Conservation (phyloP, 2,797 vertebrate genomes). For the Sternarchorhynchus goeldii region DNA sequence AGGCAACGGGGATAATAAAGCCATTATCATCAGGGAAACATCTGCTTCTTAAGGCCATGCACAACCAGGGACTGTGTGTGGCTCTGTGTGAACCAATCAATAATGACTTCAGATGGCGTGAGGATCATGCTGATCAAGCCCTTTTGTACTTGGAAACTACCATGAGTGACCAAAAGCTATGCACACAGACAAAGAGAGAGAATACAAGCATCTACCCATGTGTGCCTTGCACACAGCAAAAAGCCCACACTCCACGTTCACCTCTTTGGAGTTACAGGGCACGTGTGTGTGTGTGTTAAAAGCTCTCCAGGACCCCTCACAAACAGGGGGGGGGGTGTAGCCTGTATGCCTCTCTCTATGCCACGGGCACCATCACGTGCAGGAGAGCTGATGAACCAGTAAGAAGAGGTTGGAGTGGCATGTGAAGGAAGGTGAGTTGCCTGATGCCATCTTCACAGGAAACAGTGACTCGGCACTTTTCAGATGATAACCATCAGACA, state of each 20-base stretch:
- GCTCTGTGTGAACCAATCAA: background rate
- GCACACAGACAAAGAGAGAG: background rate
- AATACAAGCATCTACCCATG: background rate
- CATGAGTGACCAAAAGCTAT: background rate
- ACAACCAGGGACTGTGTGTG: background rate
- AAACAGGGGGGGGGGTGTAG: background rate
- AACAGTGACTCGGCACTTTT: constrained; percentile 23
- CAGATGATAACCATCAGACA: constrained; percentile 20
- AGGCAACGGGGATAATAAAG: constrained; percentile 29
- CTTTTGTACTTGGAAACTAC: constrained; percentile 1
- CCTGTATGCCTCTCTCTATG: no score
- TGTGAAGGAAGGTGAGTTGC: background rate
- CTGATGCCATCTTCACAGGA: constrained; percentile 24
- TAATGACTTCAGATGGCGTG: background rate
- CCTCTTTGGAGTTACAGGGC: background rate
- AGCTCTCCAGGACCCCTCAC: background rate
- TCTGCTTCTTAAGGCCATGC: constrained; percentile 36
- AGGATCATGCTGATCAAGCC: no score
- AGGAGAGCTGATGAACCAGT: constrained; percentile 12
- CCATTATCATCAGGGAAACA: constrained; percentile 51
- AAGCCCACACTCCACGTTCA: background rate
- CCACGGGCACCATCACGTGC: constrained; percentile 6
- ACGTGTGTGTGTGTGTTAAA: background rate
- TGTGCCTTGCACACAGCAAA: background rate
- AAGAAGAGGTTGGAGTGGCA: background rate